Conservation (phyloP, 2,113 vertebrate genomes). For the Syngnathoides biaculeatus region DNA sequence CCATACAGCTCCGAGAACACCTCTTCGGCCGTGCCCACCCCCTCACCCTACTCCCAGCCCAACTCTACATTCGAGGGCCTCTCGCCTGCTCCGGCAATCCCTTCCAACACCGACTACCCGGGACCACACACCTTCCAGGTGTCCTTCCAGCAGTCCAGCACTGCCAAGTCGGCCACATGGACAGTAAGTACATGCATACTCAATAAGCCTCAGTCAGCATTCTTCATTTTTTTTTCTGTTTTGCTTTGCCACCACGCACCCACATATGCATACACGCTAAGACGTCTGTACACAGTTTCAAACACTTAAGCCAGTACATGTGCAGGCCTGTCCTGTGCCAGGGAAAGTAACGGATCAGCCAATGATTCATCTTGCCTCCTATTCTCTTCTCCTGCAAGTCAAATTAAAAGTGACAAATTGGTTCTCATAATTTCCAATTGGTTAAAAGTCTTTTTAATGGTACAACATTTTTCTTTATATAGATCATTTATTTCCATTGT, state of each 20-base stretch:
- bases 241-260: constrained; percentile 11
- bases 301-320: constrained; percentile 48
- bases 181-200: constrained; percentile 85
- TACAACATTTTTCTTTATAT: neutral
- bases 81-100: constrained; percentile 95
- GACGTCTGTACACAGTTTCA: constrained; percentile 33
- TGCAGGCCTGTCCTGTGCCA: constrained; percentile 36
- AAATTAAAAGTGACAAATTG: constrained; percentile 9
- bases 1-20: constrained; percentile 94
- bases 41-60: constrained; percentile 96
- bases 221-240: neutral
- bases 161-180: constrained; percentile 98
- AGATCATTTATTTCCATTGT: too few species aligned
- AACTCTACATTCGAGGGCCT: constrained; percentile 98
- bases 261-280: constrained; percentile 23
- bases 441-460: neutral
- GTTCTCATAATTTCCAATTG: neutral
- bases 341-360: constrained; percentile 44
- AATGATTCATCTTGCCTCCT: constrained; percentile 26
- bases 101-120: constrained; percentile 97
- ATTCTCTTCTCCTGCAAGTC: constrained; percentile 16
- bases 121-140: constrained; percentile 95
- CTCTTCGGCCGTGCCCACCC: constrained; percentile 85
- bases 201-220: constrained; percentile 15
- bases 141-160: constrained; percentile 99